These are phyloP conservation scores for Matsumyia berberina DNA, from an alignment of 2,888 invertebrate genomes.

Conservation along the genomic window DNA sequence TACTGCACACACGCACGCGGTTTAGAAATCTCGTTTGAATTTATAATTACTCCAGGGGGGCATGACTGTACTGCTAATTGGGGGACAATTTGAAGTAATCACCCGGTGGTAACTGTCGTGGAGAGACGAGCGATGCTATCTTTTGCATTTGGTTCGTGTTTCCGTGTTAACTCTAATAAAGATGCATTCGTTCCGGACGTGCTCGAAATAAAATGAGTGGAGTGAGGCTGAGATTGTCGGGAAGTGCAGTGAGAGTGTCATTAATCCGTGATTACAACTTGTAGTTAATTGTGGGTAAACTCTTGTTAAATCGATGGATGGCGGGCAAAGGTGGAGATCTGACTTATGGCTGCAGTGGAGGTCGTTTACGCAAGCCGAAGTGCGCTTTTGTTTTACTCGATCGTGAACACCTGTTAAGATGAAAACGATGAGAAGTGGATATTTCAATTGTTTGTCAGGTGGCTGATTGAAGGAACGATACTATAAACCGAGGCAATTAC, in stretches of 20 bases:
- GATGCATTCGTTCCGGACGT: conserved; percentile 7
- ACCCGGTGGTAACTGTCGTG: not conserved
- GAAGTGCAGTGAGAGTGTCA: not conserved
- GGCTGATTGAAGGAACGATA: no score
- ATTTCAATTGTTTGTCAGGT: no score
- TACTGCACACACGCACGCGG: not conserved
- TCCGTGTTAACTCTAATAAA: conserved; percentile 10
- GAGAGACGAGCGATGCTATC: not conserved
- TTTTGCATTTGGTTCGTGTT: not conserved
- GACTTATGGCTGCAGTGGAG: not conserved
- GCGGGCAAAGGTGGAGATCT: not conserved
- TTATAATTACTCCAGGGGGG: conserved; percentile 5
- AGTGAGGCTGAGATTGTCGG: not conserved
- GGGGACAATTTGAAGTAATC: not conserved
- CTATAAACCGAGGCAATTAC: no score
- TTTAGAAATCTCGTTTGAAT: conserved; percentile 14
- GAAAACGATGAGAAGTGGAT: no score
- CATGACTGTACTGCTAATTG: conserved; percentile 27
- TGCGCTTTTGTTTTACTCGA: no score
- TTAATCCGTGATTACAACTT: not conserved
- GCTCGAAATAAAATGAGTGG: not conserved
- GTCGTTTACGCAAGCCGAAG: no score
- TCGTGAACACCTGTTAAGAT: no score
- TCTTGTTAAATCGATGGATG: not conserved
- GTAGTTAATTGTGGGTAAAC: not conserved